Conservation (phyloP, 1,140 invertebrate genomes). For the Rhagoletis zephyria region DNA sequence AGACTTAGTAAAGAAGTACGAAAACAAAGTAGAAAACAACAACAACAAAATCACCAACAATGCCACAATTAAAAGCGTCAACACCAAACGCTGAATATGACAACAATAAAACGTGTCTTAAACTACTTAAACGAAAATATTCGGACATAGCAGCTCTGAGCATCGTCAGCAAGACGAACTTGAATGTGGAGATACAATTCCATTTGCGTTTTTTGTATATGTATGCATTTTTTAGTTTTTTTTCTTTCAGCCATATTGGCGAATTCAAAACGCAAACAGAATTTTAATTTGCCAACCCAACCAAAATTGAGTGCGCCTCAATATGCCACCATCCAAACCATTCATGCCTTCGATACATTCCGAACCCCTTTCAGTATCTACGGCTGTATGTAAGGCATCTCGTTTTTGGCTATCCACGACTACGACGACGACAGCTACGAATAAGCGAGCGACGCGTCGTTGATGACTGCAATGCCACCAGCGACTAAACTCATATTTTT, state of each 20-base stretch:
- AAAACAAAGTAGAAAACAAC: constrained; percentile 3
- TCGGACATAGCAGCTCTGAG: not conserved
- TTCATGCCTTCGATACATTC: not conserved
- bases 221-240: not conserved
- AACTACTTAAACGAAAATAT: not conserved
- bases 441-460: not conserved
- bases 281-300: constrained; percentile 47
- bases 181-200: constrained; percentile 36
- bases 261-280: constrained; percentile 25
- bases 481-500: constrained; percentile 20
- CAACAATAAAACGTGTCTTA: constrained; percentile 1
- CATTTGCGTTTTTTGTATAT: not conserved
- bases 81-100: not conserved
- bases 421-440: not conserved
- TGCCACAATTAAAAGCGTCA: not conserved
- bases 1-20: not conserved
- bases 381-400: not conserved
- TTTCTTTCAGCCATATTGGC: constrained; percentile 3
- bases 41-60: not conserved
- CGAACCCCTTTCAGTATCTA: not conserved
- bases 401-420: constrained; percentile 18
- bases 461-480: not conserved
- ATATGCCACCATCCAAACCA: not conserved
- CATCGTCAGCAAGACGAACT: constrained; percentile 5
- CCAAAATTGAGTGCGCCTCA: constrained; percentile 32